phyloP scores from a whole-genome alignment of 1,140 invertebrate species.

The Brachionus calyciflorus region DNA sequence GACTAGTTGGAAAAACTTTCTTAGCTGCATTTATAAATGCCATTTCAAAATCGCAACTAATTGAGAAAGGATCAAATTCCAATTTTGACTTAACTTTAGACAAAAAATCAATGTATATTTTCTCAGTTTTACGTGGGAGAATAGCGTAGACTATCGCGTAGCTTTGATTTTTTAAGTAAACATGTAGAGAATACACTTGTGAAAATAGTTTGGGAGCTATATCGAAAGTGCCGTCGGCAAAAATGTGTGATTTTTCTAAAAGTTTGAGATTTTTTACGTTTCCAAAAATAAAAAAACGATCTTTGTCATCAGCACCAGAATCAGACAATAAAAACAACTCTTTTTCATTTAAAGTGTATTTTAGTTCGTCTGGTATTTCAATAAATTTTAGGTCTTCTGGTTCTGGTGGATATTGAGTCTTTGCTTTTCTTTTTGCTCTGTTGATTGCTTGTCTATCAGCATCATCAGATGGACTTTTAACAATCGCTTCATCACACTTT shows the following conservation, averaged over 20 bases:
- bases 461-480: conserved; percentile 10
- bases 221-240: neutral
- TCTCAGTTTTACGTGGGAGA: neutral
- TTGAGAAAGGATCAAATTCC: too few relatives aligned
- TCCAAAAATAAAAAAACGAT: neutral
- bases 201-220: neutral
- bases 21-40: too few relatives aligned
- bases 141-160: neutral
- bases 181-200: neutral
- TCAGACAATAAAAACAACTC: neutral
- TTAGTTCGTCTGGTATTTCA: neutral
- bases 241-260: neutral
- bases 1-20: too few relatives aligned
- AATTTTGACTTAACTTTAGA: too few relatives aligned
- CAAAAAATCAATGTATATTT: neutral
- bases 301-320: neutral
- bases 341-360: neutral
- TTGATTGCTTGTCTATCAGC: neutral
- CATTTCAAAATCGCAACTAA: too few relatives aligned
- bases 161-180: conserved; percentile 10
- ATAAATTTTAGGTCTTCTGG: too few relatives aligned
- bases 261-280: neutral
- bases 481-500: neutral
- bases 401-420: neutral
- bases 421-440: neutral